Evolutionary conservation across 2,113 vertebrate species (phyloP).

Genomic region (Hiodon tergisus): DNA sequence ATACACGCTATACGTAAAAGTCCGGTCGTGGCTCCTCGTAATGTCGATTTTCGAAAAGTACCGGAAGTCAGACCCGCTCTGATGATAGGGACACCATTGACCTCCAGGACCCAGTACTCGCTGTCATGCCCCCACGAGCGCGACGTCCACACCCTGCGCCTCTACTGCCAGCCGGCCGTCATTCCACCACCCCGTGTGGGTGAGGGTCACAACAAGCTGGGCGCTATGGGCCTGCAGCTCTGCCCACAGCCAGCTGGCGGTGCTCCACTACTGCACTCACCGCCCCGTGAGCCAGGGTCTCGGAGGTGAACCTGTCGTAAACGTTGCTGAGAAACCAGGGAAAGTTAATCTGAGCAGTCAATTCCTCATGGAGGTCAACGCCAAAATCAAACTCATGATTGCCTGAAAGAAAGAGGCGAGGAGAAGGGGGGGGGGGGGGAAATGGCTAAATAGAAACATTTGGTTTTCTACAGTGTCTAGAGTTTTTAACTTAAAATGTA

Average conservation of each 20-base stretch:
- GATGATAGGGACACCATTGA: constrained; percentile 35
- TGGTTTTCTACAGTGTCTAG: too few relatives aligned
- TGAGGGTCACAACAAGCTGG: constrained; percentile 36
- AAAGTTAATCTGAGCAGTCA: constrained; percentile 36
- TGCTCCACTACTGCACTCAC: constrained; percentile 28
- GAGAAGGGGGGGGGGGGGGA: too few relatives aligned
- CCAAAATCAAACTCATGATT: constrained; percentile 50
- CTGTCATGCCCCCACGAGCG: constrained; percentile 40
- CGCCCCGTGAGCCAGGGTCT: constrained; percentile 32
- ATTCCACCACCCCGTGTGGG: constrained; percentile 37
- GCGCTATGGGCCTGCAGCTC: constrained; percentile 33
- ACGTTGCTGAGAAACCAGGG: constrained; percentile 39
- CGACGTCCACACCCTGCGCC: constrained; percentile 24
- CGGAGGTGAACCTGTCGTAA: constrained; percentile 42
- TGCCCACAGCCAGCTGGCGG: constrained; percentile 28
- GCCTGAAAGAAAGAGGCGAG: constrained; percentile 29
- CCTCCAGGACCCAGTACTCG: constrained; percentile 36
- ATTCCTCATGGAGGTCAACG: constrained; percentile 36
- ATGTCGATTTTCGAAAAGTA: constrained; percentile 34
- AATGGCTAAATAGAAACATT: too few relatives aligned
- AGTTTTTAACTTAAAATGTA: too few relatives aligned
- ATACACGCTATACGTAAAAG: constrained; percentile 39
- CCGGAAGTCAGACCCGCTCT: constrained; percentile 44
- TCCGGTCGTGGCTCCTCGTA: constrained; percentile 9
- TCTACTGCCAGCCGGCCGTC: constrained; percentile 36